Conservation (phyloP, 1,140 invertebrate species). For the Drosophila rufa region DNA sequence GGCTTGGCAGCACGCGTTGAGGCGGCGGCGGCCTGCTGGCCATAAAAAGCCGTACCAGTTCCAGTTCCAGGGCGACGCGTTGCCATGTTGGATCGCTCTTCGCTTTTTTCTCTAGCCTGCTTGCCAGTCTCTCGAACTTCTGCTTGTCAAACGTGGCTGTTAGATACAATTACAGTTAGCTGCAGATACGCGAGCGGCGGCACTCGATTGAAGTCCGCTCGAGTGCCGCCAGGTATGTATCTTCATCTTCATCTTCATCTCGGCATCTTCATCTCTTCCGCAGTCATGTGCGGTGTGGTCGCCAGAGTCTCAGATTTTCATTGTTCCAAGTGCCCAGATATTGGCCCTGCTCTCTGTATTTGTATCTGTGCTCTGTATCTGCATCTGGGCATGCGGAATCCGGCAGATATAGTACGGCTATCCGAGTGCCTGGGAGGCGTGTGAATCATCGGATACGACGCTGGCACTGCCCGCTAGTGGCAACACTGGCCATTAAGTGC, state of each 20-base stretch:
- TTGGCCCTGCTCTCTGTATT: slow-evolving; percentile 14
- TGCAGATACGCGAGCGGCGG: slow-evolving; percentile 48
- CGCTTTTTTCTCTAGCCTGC: background rate
- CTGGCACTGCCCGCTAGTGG: slow-evolving; percentile 7
- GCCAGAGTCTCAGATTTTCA: slow-evolving; percentile 55
- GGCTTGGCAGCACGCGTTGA: slow-evolving; percentile 59
- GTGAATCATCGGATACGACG: slow-evolving; percentile 65
- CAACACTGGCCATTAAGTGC: slow-evolving; percentile 58
- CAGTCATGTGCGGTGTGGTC: slow-evolving; percentile 69
- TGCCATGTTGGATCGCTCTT: slow-evolving; percentile 46
- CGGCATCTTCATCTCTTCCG: slow-evolving; percentile 48
- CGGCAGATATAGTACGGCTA: slow-evolving; percentile 25
- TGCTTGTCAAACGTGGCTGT: slow-evolving; percentile 74
- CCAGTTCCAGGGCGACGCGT: slow-evolving; percentile 75
- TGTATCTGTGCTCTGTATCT: slow-evolving; percentile 32
- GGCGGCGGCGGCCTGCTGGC: slow-evolving; percentile 50
- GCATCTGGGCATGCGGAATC: slow-evolving; percentile 34
- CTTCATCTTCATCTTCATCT: slow-evolving; percentile 70
- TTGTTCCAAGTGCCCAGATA: slow-evolving; percentile 63
- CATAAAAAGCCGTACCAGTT: slow-evolving; percentile 80
- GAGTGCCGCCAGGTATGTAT: slow-evolving; percentile 67
- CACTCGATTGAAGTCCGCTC: slow-evolving; percentile 52
- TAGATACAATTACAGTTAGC: slow-evolving; percentile 83
- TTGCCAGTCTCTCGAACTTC: slow-evolving; percentile 15
- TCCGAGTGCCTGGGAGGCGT: slow-evolving; percentile 22